These are phyloP conservation scores for Erethizon dorsatum DNA, from an alignment of 2,797 vertebrate genomes.

Conservation along the genomic window DNA sequence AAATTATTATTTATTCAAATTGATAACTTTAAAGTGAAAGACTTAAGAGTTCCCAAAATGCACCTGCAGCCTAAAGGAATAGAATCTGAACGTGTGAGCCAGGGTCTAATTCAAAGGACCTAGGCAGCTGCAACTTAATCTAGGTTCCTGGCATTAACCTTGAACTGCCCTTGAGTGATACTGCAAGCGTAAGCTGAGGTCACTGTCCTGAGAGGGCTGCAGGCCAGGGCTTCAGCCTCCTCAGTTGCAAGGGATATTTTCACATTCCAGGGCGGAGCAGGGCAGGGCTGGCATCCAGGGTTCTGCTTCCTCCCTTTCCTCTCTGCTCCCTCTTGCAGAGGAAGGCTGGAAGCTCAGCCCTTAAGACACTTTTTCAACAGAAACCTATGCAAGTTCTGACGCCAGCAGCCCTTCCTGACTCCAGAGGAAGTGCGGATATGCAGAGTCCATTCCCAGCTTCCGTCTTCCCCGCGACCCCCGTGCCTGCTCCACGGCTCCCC, in stretches of 20 bases:
- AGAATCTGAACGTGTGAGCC: fast-evolving
- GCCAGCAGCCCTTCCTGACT: neutral
- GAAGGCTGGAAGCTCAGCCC: neutral
- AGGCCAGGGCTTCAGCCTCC: neutral
- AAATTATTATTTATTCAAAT: constrained; percentile 27
- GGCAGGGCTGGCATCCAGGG: neutral
- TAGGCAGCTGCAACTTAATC: neutral
- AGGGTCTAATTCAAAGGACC: neutral
- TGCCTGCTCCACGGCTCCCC: neutral
- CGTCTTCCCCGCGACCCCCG: fast-evolving
- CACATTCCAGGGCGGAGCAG: neutral
- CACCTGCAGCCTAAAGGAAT: neutral
- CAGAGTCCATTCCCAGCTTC: neutral
- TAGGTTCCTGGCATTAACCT: neutral
- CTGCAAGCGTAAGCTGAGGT: neutral
- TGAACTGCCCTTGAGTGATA: neutral
- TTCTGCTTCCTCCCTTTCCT: neutral
- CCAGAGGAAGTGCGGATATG: neutral
- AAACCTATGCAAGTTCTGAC: neutral
- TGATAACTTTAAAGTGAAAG: neutral
- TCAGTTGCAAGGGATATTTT: fast-evolving
- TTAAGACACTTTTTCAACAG: neutral
- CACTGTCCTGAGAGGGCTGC: neutral
- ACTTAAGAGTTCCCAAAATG: neutral
- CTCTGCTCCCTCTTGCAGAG: neutral